Conservation (phyloP, 2,113 vertebrate species). For the Phylloscopus whistleri region DNA sequence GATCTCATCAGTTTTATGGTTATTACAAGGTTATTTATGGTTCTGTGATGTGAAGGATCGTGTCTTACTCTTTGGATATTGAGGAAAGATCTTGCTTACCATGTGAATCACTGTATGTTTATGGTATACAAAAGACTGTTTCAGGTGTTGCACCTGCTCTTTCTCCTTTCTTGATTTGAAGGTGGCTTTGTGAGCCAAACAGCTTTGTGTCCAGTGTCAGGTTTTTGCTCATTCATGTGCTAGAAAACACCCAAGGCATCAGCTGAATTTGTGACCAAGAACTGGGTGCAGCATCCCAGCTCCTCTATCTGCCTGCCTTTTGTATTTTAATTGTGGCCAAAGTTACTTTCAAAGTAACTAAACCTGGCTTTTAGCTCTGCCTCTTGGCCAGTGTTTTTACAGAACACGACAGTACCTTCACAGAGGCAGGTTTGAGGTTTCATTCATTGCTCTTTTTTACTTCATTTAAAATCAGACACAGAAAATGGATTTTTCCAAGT, state of each 20-base stretch:
- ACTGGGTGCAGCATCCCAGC: neutral
- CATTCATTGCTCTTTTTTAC: neutral
- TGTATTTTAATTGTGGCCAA: neutral
- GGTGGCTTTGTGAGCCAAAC: neutral
- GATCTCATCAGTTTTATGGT: neutral
- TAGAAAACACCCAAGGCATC: neutral
- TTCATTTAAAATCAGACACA: neutral
- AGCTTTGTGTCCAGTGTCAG: neutral
- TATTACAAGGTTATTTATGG: neutral
- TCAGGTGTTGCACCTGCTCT: neutral
- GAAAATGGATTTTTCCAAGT: neutral
- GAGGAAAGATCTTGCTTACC: neutral
- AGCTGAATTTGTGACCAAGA: neutral
- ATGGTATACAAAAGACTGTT: neutral
- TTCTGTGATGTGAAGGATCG: neutral
- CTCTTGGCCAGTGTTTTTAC: neutral
- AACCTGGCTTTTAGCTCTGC: neutral
- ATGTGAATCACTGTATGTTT: accelerated
- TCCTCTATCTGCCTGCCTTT: neutral
- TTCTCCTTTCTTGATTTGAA: neutral
- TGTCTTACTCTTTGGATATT: neutral
- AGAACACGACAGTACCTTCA: neutral
- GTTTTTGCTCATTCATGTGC: neutral
- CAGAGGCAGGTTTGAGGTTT: neutral
- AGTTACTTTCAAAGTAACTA: neutral